Base-by-base conservation (phyloP, 2,888 invertebrate species). In the Gerosis bhagava region DNA sequence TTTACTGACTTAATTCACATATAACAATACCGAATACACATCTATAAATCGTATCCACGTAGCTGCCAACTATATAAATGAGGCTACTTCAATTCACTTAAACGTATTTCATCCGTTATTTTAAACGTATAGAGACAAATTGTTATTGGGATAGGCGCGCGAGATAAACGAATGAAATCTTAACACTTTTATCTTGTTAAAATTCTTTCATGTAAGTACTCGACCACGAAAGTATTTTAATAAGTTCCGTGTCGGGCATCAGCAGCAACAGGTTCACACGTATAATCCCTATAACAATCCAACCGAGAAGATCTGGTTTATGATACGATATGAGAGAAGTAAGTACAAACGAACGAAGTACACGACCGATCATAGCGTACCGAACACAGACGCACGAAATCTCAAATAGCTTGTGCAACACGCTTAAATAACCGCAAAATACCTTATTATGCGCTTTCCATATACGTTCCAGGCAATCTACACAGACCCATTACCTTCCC, bases 371-470 rank as follows among this genome's bases (percentile, higher is more conserved):
- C 77, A 73, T 71, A 75, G 66, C 48, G 67, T 64, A 55, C 35
- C 12, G 17, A 47, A 73, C 73, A 73, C 76, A 74, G 65, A 79
- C 77, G 80, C 84, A 84, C 86, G 83, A 83, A 81, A 78, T 82
- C 79, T 77, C 83, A 78, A 83, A 84, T 83, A 82, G 68, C 83
- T 83, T 82, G 79, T 77, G 81, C 81, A 84, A 83, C 70, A 65
- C 73, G 73, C 72, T 82, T 83, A 84, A 86, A 86, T 78, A 86
- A 86, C 87, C 87, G 83, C 87, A 88, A 87, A 84, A 87, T 84
- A 77, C 78, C 86, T 78, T 83, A 84, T 83, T 83, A 83, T 82
- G 77, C 82, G 79, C 83, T 86, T 83, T 86, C 86, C 86, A 83
- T 87, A 83, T 83, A 86, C 74, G 84, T 74, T 80, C 77, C 70